phyloP scores from a whole-genome alignment of 1,140 invertebrate species.

The Leguminivora glycinivorella region DNA sequence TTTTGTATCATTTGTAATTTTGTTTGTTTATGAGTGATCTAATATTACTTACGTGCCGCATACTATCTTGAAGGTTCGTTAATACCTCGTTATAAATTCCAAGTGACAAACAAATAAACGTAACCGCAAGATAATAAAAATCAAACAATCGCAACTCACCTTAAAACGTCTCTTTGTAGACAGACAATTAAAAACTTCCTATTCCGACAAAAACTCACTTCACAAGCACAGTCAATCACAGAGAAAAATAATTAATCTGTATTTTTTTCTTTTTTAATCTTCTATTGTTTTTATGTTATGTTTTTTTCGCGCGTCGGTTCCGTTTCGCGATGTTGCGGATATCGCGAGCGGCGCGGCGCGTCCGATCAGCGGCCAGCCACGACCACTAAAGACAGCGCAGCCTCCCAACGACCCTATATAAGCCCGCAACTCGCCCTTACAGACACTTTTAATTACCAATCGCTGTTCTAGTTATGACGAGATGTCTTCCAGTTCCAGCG shows the following conservation, averaged over 20 bases:
- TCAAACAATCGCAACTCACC: conserved; percentile 21
- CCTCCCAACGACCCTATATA: conserved; percentile 50
- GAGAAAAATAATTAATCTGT: neutral
- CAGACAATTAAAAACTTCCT: conserved; percentile 11
- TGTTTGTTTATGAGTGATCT: neutral
- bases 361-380: conserved; percentile 36
- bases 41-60: neutral
- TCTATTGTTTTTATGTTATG: conserved; percentile 1
- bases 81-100: neutral
- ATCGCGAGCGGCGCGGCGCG: conserved; percentile 34
- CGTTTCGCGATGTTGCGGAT: neutral
- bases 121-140: conserved; percentile 26
- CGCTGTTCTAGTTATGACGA: conserved; percentile 67
- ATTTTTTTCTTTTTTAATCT: neutral
- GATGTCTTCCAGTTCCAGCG: conserved; percentile 66
- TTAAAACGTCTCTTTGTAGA: neutral
- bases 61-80: neutral
- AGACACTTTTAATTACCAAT: conserved; percentile 65
- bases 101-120: conserved; percentile 1
- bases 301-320: neutral
- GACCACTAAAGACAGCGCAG: conserved; percentile 33
- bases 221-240: conserved; percentile 13
- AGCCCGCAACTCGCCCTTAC: conserved; percentile 54
- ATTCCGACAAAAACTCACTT: conserved; percentile 21
- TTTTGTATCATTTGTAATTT: neutral